Conservation (phyloP, 2,797 vertebrate species). For the Neosilurus hyrtlii region DNA sequence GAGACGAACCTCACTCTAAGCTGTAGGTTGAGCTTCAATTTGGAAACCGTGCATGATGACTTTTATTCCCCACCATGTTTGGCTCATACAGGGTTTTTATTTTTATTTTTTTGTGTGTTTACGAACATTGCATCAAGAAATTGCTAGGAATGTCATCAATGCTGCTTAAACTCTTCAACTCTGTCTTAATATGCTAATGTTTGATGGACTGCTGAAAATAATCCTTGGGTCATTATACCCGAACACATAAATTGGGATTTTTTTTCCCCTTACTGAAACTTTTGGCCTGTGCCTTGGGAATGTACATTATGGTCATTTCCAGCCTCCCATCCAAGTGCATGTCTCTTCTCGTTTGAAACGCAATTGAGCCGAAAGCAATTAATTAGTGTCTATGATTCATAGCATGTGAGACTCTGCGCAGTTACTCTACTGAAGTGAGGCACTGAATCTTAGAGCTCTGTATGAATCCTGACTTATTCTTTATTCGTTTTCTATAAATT, state of each 20-base stretch:
- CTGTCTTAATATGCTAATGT: not conserved
- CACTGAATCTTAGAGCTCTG: not conserved
- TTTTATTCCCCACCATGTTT: not conserved
- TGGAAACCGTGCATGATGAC: no score
- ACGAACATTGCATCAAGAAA: not conserved
- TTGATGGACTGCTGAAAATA: constrained; percentile 15
- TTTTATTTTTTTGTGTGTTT: not conserved
- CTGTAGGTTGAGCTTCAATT: no score
- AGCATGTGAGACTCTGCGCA: not conserved
- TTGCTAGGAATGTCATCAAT: not conserved
- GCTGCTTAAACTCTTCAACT: not conserved
- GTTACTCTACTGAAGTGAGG: constrained; percentile 12
- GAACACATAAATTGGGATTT: constrained; percentile 17
- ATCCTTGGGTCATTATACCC: constrained; percentile 15
- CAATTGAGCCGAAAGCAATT: constrained; percentile 25
- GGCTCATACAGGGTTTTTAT: not conserved
- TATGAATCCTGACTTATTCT: not conserved
- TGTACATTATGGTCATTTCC: not conserved
- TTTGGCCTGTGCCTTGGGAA: constrained; percentile 2
- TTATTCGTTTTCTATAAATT: not conserved
- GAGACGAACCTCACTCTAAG: no score
- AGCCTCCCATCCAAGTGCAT: constrained; percentile 11
- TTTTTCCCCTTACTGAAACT: not conserved
- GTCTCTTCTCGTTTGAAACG: constrained; percentile 31
- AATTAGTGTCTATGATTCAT: constrained; percentile 33